Base-by-base conservation (phyloP, 2,797 vertebrate species). In the Coranthus polyacanthus region DNA sequence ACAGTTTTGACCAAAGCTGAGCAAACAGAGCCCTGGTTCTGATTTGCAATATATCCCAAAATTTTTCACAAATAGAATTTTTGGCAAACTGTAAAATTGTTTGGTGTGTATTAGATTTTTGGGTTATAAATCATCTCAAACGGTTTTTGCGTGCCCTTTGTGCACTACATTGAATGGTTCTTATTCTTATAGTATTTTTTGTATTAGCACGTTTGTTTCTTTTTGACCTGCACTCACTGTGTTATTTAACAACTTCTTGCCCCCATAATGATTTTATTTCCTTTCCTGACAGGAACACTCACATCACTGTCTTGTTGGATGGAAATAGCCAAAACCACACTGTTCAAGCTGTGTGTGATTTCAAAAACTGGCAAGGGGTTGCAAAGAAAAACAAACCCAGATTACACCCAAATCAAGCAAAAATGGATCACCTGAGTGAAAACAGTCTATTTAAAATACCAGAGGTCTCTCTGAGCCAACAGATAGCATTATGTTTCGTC, bases 21-120 rank as follows among this genome's bases (percentile, higher is more conserved):
- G 64, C 79, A 75, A 84, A 78, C 54, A 38, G 26, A 47, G 64
- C 70, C 16, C 77, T 85, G 79, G 41, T 81, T 62, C 54, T 65
- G 49, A 80, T 89, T 79, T 59, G 72, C 63, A 69, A 29, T 16
- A 37, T 18, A 7, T 29, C 15, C 22, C 39, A 21, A 54, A 34
- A 53, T 53, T 37, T 75, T 67, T 61, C 20, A 50, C 46, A 67
- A 72, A 63, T 44, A 36, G 13, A 63, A 39, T 18, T 37, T 49
- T 84, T 68, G 12, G 52, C 55, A 12, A 69, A 68, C 26, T 22
- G 38, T 36, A 45, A 77, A 54, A 60, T 17, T 51, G 12, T 58
- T 75, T 68, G 68, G 36, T 20, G 57, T 18, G 7, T 49, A 58
- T 64, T 45, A 3, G 1, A 58, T 70, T 74, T 66, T 36, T 22